Evolutionary conservation across 2,113 vertebrate genomes (phyloP), one percentile per base, ranked within the genome.

Genomic region (Hirundichthys speculiger): DNA sequence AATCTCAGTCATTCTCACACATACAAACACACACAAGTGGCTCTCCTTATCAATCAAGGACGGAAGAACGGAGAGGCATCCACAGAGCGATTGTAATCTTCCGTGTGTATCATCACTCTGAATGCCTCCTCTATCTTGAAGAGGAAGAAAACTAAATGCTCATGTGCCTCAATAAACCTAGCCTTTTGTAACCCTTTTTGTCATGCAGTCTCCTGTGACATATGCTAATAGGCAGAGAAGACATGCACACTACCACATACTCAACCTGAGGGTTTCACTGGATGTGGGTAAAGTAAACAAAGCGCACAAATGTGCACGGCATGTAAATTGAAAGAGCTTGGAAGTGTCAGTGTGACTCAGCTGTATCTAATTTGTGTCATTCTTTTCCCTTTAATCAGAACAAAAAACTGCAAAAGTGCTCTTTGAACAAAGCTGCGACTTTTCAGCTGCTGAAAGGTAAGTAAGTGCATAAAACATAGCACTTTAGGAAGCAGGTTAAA

Each of bases 11-110:
- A 8, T 27, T 15, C 18, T 10, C 40, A 13, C 55, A 50, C 20
- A 19, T 27, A 27, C 24, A 50, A 46, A 76, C 63, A 68, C 69
- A 75, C 68, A 66, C 55, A 69, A 47, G 39, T 70, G 61, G 73
- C 84, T 73, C 56, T 30, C 41, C 50, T 73, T 68, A 90, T 88
- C 83, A 80, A 79, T 90, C 84, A 83, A 73, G n/a, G 9, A 1
- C 16, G 79, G 42, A 55, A 52, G 57, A 73, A 69, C 68, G 54
- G 80, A 73, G 55, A 69, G 46, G 66, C 64, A 74, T 80, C 75
- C 73, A 51, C 34, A 12, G 69, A 69, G 61, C 25, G 52, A 75
- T 79, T 76, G 65, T 77, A 71, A 84, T 84, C 73, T 75, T 65
- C 39, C 43, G 69, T 61, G 46, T 72, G 66, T 51, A 55, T 65